These are phyloP conservation scores for Anastatus disparis DNA, from an alignment of 1,140 invertebrate genomes.

Conservation along the genomic window DNA sequence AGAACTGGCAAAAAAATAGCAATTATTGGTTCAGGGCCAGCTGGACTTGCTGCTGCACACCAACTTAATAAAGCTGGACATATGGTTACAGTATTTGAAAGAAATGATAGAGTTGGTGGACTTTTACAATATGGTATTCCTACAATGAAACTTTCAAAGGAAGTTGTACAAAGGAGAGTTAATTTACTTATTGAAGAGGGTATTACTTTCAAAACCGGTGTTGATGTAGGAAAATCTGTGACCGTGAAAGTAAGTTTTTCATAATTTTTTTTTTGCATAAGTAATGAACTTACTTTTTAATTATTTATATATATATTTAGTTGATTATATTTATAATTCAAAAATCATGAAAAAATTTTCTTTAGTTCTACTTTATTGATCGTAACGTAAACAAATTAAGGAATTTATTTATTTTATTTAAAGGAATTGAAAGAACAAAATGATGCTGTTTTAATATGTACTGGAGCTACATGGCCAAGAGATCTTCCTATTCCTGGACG, in stretches of 20 bases:
- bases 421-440: slow-evolving; percentile 76
- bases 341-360: no score
- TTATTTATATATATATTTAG: no score
- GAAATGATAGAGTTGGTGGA: slow-evolving; percentile 95
- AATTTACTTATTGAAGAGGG: slow-evolving; percentile 91
- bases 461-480: slow-evolving; percentile 96
- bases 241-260: slow-evolving; percentile 74
- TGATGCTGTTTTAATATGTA: slow-evolving; percentile 90
- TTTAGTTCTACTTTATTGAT: no score
- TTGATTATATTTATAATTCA: no score
- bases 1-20: slow-evolving; percentile 90
- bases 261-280: no score
- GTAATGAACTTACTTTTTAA: no score
- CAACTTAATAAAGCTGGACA: slow-evolving; percentile 94
- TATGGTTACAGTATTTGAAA: slow-evolving; percentile 93
- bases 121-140: slow-evolving; percentile 98
- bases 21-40: slow-evolving; percentile 94
- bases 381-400: no score
- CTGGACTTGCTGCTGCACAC: slow-evolving; percentile 95
- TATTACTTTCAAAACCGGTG: slow-evolving; percentile 88
- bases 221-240: slow-evolving; percentile 93
- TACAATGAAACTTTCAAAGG: slow-evolving; percentile 96
- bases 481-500: slow-evolving; percentile 89
- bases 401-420: slow-evolving; percentile 1
- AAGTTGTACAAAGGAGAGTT: slow-evolving; percentile 90